Evolutionary conservation across 2,888 invertebrate species (phyloP).

Genomic region (Temnothorax ravouxi): DNA sequence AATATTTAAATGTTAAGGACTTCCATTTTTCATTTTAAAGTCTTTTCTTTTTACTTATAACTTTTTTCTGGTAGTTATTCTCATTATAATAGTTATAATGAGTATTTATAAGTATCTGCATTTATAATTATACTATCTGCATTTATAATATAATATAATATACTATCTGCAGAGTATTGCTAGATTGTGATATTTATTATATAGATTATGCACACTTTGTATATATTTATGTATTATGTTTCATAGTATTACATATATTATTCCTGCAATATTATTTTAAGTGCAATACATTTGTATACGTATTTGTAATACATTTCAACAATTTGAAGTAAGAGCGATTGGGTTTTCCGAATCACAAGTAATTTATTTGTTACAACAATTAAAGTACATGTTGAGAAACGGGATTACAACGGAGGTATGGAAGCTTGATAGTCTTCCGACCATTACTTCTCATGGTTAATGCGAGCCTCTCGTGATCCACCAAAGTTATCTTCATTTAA

Average conservation of each 20-base stretch:
- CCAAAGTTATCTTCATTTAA: conserved; percentile 38
- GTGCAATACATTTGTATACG: not conserved
- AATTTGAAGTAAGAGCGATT: not conserved
- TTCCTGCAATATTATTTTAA: conserved; percentile 8
- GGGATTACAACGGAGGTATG: not conserved
- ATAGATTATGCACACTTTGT: not conserved
- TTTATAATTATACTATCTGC: no score
- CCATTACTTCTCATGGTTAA: conserved; percentile 9
- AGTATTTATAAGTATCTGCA: conserved; percentile 6
- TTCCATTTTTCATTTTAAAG: not conserved
- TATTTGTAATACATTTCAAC: no score
- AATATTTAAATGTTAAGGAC: conserved; percentile 9
- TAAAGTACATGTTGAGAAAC: conserved; percentile 1
- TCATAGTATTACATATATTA: not conserved
- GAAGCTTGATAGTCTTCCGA: conserved; percentile 17
- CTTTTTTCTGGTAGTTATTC: not conserved
- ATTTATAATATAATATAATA: no score
- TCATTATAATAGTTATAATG: no score
- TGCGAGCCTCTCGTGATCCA: conserved; percentile 6
- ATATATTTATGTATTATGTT: not conserved
- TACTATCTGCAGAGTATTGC: not conserved
- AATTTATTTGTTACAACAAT: not conserved
- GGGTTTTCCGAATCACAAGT: not conserved
- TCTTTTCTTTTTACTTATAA: not conserved
- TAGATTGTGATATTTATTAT: not conserved